Conservation (phyloP, 2,113 vertebrate species). For the Capricornis sumatraensis region DNA sequence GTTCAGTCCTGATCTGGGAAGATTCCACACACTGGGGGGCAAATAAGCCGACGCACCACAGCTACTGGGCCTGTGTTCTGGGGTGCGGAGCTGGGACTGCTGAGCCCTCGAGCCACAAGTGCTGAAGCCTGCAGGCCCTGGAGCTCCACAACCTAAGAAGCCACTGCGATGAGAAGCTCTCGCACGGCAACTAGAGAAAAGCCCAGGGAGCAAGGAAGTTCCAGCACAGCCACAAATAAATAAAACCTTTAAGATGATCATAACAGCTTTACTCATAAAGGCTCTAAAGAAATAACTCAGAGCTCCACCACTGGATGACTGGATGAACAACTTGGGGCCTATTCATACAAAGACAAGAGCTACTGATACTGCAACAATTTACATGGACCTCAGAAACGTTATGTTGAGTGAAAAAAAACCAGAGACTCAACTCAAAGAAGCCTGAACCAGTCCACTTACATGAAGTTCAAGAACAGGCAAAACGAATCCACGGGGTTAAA, state of each 20-base stretch:
- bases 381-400: not conserved
- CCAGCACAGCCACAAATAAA: not conserved
- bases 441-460: not conserved
- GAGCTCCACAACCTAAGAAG: not conserved
- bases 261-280: not conserved
- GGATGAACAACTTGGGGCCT: not conserved
- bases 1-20: not conserved
- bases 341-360: not conserved
- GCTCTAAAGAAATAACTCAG: not conserved
- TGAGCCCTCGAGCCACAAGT: not conserved
- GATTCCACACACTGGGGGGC: not conserved
- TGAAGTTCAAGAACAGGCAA: not conserved
- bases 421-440: not conserved
- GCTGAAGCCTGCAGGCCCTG: not conserved
- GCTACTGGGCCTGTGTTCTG: not conserved
- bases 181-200: accelerated
- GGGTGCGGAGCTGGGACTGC: not conserved
- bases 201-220: not conserved
- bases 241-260: accelerated
- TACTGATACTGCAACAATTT: not conserved
- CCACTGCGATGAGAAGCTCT: not conserved
- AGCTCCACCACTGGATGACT: not conserved
- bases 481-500: not conserved
- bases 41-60: not conserved
- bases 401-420: not conserved